Evolutionary conservation across 2,113 vertebrate genomes (phyloP).

Genomic region (Dicentrarchus labrax): DNA sequence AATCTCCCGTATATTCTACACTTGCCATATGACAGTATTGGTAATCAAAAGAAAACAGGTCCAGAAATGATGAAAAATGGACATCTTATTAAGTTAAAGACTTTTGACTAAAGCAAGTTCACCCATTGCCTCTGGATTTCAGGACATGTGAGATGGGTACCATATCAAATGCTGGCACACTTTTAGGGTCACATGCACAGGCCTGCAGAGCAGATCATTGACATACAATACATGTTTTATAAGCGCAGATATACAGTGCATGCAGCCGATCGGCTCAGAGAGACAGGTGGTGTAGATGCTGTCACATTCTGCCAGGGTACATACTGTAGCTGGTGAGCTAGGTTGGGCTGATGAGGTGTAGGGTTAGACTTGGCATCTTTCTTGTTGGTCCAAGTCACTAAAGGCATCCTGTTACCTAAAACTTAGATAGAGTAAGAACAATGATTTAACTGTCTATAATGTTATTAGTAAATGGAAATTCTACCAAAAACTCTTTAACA

Average conservation of each 20-base stretch:
- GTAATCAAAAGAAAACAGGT: not conserved
- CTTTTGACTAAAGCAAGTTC: not conserved
- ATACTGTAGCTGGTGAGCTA: not conserved
- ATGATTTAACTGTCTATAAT: not conserved
- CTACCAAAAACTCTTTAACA: not conserved
- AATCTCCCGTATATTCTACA: not conserved
- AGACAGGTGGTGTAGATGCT: constrained; percentile 45
- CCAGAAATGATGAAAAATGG: not conserved
- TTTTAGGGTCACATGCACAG: not conserved
- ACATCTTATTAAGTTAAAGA: not conserved
- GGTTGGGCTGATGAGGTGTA: not conserved
- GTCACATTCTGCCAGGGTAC: constrained; percentile 11
- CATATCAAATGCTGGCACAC: constrained; percentile 36
- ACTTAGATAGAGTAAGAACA: not conserved
- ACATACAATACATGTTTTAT: constrained; percentile 46
- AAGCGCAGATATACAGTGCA: constrained; percentile 28
- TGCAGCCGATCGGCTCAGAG: not conserved
- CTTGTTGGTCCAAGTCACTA: not conserved
- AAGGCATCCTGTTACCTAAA: not conserved
- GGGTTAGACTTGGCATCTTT: constrained; percentile 3
- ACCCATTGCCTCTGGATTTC: not conserved
- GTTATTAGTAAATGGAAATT: not conserved
- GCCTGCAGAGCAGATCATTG: not conserved
- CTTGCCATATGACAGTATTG: not conserved
- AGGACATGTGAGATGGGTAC: constrained; percentile 41